These are phyloP conservation scores for Triplophysa tibetana DNA, from an alignment of 2,113 vertebrate species.

Conservation along the genomic window DNA sequence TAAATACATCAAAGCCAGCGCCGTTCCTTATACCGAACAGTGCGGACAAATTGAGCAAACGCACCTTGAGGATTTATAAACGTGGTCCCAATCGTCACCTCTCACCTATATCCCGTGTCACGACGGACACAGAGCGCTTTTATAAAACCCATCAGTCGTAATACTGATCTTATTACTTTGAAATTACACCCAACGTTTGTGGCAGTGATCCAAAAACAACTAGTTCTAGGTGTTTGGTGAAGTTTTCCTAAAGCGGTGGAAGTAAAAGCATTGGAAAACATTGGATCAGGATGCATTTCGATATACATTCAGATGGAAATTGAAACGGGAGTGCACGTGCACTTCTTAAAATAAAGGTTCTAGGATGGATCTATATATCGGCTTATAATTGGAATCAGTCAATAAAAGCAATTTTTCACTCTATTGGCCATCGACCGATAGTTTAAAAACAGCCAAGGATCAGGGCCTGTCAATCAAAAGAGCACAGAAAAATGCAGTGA, in stretches of 20 bases:
- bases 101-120: constrained; percentile 28
- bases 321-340: no score
- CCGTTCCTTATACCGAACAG: background rate
- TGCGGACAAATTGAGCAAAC: constrained; percentile 35
- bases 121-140: background rate
- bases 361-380: no score
- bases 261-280: background rate
- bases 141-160: constrained; percentile 14
- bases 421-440: no score
- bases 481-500: no score
- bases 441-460: no score
- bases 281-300: background rate
- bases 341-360: no score
- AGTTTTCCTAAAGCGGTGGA: constrained; percentile 8
- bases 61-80: constrained; percentile 32
- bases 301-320: background rate
- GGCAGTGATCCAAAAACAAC: background rate
- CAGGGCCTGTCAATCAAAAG: no score
- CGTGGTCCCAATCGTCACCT: constrained; percentile 5
- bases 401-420: no score
- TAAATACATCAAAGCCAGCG: constrained; percentile 36
- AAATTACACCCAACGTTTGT: background rate
- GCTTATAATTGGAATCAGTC: no score
- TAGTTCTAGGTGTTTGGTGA: constrained; percentile 4
- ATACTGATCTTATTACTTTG: background rate